These are phyloP conservation scores for Eupeodes luniger DNA, from an alignment of 2,888 invertebrate genomes.

Conservation along the genomic window DNA sequence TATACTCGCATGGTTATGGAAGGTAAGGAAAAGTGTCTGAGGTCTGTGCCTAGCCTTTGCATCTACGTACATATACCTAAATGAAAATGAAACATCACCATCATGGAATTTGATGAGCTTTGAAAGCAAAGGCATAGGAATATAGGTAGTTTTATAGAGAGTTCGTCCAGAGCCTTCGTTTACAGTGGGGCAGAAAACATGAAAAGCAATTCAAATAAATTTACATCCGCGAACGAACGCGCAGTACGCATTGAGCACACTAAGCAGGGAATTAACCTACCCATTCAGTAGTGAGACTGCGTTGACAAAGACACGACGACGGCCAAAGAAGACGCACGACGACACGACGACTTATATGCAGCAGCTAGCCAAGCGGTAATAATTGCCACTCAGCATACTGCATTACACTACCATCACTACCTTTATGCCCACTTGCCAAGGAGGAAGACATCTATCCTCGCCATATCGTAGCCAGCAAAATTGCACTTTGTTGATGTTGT, in stretches of 20 bases:
- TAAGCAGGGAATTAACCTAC: constrained; percentile 49
- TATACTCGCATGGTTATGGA: neutral
- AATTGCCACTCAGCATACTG: constrained; percentile 31
- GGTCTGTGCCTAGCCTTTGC: constrained; percentile 28
- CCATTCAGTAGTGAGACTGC: constrained; percentile 24
- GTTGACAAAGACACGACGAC: neutral
- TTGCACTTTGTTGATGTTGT: constrained; percentile 16
- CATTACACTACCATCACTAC: neutral
- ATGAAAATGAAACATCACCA: constrained; percentile 65
- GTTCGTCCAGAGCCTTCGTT: constrained; percentile 22
- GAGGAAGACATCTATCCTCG: constrained; percentile 53
- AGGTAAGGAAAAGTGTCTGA: constrained; percentile 5
- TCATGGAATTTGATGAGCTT: constrained; percentile 54
- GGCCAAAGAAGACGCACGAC: neutral
- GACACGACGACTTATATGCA: no score
- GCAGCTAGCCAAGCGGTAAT: constrained; percentile 47
- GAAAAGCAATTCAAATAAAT: constrained; percentile 51
- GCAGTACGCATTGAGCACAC: constrained; percentile 64
- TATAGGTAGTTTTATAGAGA: constrained; percentile 1
- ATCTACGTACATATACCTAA: constrained; percentile 8
- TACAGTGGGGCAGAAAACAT: constrained; percentile 47
- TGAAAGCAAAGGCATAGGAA: neutral
- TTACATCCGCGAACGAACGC: constrained; percentile 58
- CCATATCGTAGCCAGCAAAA: constrained; percentile 27
- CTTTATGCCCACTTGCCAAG: constrained; percentile 35